Conservation (phyloP, 2,888 invertebrate genomes). For the Tenthredo notha region DNA sequence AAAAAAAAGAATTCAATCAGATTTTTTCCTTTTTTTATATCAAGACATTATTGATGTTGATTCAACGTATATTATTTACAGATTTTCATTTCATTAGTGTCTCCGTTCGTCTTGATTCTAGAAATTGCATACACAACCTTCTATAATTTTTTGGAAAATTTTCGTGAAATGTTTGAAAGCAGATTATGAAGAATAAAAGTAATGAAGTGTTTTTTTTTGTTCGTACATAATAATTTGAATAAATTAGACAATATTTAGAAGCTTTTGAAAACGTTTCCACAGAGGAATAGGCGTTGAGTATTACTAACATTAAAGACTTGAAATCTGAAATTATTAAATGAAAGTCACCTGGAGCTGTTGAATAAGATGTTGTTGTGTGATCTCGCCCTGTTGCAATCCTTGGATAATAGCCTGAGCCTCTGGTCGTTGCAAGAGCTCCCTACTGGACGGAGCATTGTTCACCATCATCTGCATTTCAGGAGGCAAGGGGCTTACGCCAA, state of each 20-base stretch:
- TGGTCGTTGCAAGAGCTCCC: slow-evolving; percentile 86
- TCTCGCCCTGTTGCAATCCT: slow-evolving; percentile 88
- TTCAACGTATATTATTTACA: background rate
- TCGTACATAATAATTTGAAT: background rate
- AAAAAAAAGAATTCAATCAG: background rate
- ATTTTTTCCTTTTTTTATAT: background rate
- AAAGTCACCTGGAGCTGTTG: slow-evolving; percentile 83
- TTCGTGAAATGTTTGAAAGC: background rate
- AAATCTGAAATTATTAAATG: slow-evolving; percentile 13
- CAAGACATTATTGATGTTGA: background rate
- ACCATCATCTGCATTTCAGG: slow-evolving; percentile 79
- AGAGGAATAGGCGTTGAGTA: background rate
- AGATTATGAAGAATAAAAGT: slow-evolving; percentile 24
- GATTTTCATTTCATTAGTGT: background rate
- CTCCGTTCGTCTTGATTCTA: background rate
- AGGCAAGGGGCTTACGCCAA: slow-evolving; percentile 79
- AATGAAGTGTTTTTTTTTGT: background rate
- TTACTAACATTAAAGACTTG: background rate
- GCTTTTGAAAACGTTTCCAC: background rate
- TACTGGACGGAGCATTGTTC: slow-evolving; percentile 79
- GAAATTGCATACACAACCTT: background rate
- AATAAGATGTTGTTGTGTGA: slow-evolving; percentile 87
- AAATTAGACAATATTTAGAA: background rate
- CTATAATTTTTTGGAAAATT: background rate
- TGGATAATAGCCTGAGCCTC: slow-evolving; percentile 90